These are phyloP conservation scores for Cydia pomonella DNA, from an alignment of 1,140 invertebrate genomes.

Conservation along the genomic window DNA sequence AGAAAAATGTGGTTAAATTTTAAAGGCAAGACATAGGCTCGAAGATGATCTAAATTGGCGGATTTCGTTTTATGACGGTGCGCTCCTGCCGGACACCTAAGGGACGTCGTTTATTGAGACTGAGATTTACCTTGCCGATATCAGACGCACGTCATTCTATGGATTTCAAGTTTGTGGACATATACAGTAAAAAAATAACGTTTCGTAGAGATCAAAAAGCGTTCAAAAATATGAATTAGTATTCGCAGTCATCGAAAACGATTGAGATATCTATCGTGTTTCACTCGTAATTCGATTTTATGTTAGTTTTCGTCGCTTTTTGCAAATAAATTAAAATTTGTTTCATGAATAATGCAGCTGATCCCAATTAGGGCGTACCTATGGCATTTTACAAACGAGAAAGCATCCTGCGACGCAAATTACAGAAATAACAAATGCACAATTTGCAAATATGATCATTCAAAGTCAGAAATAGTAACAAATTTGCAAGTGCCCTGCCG, in stretches of 20 bases:
- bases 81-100: constrained; percentile 34
- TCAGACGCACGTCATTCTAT: background rate
- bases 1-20: constrained; percentile 34
- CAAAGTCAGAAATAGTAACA: constrained; percentile 32
- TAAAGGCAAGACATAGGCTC: constrained; percentile 44
- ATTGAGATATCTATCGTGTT: background rate
- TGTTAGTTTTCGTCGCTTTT: no score
- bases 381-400: constrained; percentile 28
- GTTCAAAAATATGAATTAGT: background rate
- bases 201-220: background rate
- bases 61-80: constrained; percentile 56
- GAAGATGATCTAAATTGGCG: constrained; percentile 65
- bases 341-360: background rate
- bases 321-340: no score
- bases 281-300: no score
- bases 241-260: background rate
- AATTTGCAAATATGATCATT: constrained; percentile 31
- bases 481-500: constrained; percentile 8
- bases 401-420: constrained; percentile 22
- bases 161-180: background rate
- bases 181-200: background rate
- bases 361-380: constrained; percentile 10
- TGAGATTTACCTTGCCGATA: constrained; percentile 29
- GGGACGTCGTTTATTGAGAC: constrained; percentile 31
- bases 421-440: constrained; percentile 22